Conservation (phyloP, 2,113 vertebrate species). For the Anolis carolinensis region DNA sequence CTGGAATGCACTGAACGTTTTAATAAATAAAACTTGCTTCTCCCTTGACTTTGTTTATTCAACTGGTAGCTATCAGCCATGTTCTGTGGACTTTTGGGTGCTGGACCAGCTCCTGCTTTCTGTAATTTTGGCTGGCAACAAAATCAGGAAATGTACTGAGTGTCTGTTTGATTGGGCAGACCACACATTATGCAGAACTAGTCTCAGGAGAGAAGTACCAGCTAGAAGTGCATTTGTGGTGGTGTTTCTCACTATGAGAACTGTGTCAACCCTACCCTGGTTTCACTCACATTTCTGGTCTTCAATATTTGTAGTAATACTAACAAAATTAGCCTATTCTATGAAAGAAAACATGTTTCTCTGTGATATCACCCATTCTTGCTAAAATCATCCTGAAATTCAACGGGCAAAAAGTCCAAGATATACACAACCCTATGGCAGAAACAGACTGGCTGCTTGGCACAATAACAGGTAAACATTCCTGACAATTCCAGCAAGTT, state of each 20-base stretch:
- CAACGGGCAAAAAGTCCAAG: not conserved
- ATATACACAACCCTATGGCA: constrained; percentile 16
- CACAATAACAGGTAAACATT: not conserved
- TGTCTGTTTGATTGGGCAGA: not conserved
- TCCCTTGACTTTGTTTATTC: not conserved
- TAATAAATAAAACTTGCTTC: too few relatives aligned
- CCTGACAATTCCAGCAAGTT: not conserved
- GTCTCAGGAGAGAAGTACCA: not conserved
- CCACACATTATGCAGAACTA: not conserved
- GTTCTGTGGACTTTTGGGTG: not conserved
- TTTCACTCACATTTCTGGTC: constrained; percentile 25
- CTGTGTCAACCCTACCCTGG: not conserved
- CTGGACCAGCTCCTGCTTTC: not conserved
- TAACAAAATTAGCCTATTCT: not conserved
- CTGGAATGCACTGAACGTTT: too few relatives aligned
- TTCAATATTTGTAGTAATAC: too few relatives aligned
- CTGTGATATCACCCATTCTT: not conserved
- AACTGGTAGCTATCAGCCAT: not conserved
- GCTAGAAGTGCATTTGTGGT: constrained; percentile 5
- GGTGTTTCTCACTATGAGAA: not conserved
- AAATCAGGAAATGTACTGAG: not conserved
- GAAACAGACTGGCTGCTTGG: fast-evolving
- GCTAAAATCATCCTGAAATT: fast-evolving
- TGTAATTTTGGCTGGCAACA: not conserved
- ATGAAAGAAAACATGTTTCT: not conserved